Base-by-base conservation (phyloP, 2,113 vertebrate species). In the Chroicocephalus ridibundus region DNA sequence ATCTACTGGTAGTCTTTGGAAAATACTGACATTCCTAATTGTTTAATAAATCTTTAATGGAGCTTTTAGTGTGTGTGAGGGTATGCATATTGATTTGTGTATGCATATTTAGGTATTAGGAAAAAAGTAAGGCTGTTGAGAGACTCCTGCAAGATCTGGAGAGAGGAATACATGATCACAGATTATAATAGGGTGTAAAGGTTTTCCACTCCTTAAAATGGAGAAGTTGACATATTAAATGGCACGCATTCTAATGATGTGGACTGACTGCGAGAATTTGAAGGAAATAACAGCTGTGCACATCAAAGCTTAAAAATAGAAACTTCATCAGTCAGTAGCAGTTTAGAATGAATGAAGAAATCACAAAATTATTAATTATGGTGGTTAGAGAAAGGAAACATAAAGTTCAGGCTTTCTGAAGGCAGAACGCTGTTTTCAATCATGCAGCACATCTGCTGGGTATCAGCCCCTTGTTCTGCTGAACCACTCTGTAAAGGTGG, bases 261-360 rank as follows among this genome's bases (percentile, higher is more conserved):
- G 71, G 84, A 64, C 82, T 96, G 91, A 94, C 91, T 97, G 54
- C 62, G 74, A 96, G 88, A 78, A 88, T 82, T 81, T 86, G 87
- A 95, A 94, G 82, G 74, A 88, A 96, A 44, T 91, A 94, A 82
- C 94, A 96, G 89, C 93, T 96, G 87, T 47, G n/a, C 55, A 40
- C 20, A 94, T 94, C 93, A 78, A 52, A 88, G 87, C 81, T 94
- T 74, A 95, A 91, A 96, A 96, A 91, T 93, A 94, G 95, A 86
- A 93, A 68, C 69, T 88, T 92, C 88, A 90, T 96, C 88, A 95
- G 77, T 92, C 88, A 76, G 61, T 87, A 82, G 84, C 82, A 80
- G 75, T 86, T 95, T 52, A 83, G 82, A 90, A 90, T 90, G 93
- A 95, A 94, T 70, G 76, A 90, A 93, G 75, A 93, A 93, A 91